Base-by-base conservation (phyloP, 2,113 vertebrate species). In the Myotis davidii region DNA sequence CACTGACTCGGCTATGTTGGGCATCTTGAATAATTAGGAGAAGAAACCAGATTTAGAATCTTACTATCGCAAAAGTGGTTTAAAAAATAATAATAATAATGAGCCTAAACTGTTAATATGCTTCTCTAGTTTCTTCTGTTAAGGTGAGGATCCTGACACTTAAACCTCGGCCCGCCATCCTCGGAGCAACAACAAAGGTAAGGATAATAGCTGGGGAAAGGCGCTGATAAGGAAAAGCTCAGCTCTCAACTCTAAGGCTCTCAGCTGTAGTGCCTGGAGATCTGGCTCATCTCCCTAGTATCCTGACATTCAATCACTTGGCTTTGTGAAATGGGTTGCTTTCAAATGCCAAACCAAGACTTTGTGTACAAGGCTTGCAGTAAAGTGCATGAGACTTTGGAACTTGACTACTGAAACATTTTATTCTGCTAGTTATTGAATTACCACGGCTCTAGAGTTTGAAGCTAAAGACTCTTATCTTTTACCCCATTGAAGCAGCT, bases 101-200 rank as follows among this genome's bases (percentile, higher is more conserved):
- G 4, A 90, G 52, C 17, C 88, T 70, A 16, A 11, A 5, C 6
- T 37, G 1, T 29, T 93, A 72, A 54, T 39, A 10, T 50, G 12
- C 29, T 18, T 70, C n/a, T 73, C 13, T 88, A 37, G 59, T 39
- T 91, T 77, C 39, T 69, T 74, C 8, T 52, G 9, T 82, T 42
- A 78, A 93, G 39, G 81, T 52, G 8, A 70, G 16, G 17, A 72
- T 88, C n/a, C 65, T 42, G 70, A 79, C 27, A 25, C 32, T 50
- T 13, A 59, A 59, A 67, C 2, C 23, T 64, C 21, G 0, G 4
- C n/a, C 70, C 11, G 7, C 45, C 56, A 59, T 59, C 56, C 56
- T 25, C 3, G 2, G 64, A 67, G 29, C 48, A 56, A 39, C 79
- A 70, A 25, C 32, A 18, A n/a, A 96, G 93, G 96, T 96, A 91